Evolutionary conservation across 2,888 invertebrate genomes (phyloP).

Genomic region (Athetis lepigone): DNA sequence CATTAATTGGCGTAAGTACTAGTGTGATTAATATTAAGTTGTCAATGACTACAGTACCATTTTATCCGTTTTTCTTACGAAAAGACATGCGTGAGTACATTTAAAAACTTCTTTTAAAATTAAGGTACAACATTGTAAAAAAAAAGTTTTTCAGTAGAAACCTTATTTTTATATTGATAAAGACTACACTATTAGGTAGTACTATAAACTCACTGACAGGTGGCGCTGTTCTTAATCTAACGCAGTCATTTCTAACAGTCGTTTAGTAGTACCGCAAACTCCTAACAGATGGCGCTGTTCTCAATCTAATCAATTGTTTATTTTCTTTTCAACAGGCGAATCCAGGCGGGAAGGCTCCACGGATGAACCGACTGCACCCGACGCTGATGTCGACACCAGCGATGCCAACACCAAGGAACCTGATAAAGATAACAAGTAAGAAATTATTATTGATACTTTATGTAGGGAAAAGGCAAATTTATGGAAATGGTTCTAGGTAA

Average conservation of each 20-base stretch:
- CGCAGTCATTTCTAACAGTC: background rate
- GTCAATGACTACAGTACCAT: slow-evolving; percentile 11
- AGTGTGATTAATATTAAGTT: background rate
- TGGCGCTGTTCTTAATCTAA: no score
- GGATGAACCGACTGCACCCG: slow-evolving; percentile 83
- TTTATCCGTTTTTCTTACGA: slow-evolving; percentile 6
- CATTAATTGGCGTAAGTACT: no score
- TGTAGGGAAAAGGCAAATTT: background rate
- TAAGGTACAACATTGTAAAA: background rate
- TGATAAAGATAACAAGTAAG: slow-evolving; percentile 82
- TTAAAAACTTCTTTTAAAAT: background rate
- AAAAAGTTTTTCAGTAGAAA: background rate
- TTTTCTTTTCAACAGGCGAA: slow-evolving; percentile 74
- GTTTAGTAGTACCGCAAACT: background rate
- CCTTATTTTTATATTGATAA: no score
- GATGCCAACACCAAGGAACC: slow-evolving; percentile 81
- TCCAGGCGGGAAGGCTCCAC: slow-evolving; percentile 84
- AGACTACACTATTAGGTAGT: no score
- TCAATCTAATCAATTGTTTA: slow-evolving; percentile 23
- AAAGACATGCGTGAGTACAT: slow-evolving; percentile 19
- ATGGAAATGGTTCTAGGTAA: background rate
- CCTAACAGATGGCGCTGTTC: slow-evolving; percentile 9
- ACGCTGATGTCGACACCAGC: slow-evolving; percentile 78
- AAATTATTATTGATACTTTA: background rate
- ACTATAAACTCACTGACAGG: no score